Evolutionary conservation across 2,888 invertebrate species (phyloP), one percentile per base, ranked within the genome.

Genomic region (Hypercompe scribonia): DNA sequence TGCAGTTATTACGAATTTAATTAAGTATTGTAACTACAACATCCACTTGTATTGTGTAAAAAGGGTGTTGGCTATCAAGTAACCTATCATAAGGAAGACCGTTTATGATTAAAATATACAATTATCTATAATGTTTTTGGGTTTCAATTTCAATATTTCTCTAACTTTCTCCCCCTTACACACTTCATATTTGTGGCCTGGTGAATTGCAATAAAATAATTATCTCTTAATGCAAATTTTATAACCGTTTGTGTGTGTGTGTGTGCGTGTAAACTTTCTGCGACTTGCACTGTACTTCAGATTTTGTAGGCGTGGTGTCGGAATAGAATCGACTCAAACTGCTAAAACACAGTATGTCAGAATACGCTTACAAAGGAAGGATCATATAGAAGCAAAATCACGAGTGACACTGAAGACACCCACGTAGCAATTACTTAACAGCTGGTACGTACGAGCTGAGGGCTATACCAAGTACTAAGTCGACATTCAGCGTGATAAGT

Each of bases 51-150:
- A 88, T 87, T 89, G 83, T 90, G 87, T 94, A 91, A 89, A 87
- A 89, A 91, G 93, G 94, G 93, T 95, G 94, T 95, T 95, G 94
- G 94, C 92, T 91, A 89, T 91, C 85, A 86, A 92, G 91, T 95
- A 95, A 95, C 93, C 91, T 95, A 95, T 89, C 89, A 85, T 94
- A 93, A 93, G 93, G 86, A 91, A 89, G 87, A 89, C 84, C 89
- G 87, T 94, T 89, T 94, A 92, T 90, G 90, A 93, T 89, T 92
- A 92, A 91, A 93, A 93, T 92, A 93, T 91, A 92, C 87, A 92
- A 89, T 88, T 90, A 91, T 91, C 93, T 90, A 91, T 89, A 89
- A 84, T 81, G 78, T 71, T 33, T 85, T 79, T 81, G 77, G 76
- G 69, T 82, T 82, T 81, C 81, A 80, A 79, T 87, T 86, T 81